A percentile compares a stretch with the other conserved stretches of the same genome.
Evolutionary conservation across 2,888 invertebrate species (phyloP).

Genomic region (Polydrusus cervinus): DNA sequence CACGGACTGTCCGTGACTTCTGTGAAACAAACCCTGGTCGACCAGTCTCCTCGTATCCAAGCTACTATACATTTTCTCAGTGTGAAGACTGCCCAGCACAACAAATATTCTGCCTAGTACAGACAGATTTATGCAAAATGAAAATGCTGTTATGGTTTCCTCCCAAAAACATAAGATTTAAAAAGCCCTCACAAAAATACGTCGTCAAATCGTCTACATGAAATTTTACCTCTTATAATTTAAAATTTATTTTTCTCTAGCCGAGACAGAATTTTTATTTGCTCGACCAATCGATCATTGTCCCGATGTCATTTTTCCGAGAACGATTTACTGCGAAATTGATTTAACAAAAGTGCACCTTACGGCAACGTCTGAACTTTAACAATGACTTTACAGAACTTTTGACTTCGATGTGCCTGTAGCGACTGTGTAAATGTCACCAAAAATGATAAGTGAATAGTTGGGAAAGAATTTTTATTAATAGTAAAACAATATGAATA

Average conservation of each 20-base stretch:
- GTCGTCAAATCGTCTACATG: no score
- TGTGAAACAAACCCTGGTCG: no score
- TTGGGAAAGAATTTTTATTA: background rate
- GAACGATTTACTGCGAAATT: slow-evolving; percentile 38
- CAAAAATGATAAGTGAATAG: slow-evolving; percentile 3
- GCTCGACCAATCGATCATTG: slow-evolving; percentile 24
- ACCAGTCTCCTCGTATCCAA: no score
- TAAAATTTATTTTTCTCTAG: slow-evolving; percentile 23
- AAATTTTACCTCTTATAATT: background rate
- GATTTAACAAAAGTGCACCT: slow-evolving; percentile 35
- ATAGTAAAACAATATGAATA: background rate
- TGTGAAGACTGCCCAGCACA: no score
- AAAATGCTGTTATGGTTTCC: no score
- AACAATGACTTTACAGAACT: slow-evolving; percentile 17
- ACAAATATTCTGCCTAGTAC: no score
- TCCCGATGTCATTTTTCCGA: slow-evolving; percentile 9
- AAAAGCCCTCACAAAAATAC: no score
- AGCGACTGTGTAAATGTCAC: background rate
- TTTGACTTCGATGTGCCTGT: background rate
- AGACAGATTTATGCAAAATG: no score
- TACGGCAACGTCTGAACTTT: slow-evolving; percentile 12
- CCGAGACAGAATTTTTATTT: slow-evolving; percentile 12
- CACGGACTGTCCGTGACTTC: no score
- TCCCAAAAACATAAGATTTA: no score
- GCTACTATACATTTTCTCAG: no score